phyloP scores from a whole-genome alignment of 2,113 vertebrate species.

The Sarotherodon lohbergeri region DNA sequence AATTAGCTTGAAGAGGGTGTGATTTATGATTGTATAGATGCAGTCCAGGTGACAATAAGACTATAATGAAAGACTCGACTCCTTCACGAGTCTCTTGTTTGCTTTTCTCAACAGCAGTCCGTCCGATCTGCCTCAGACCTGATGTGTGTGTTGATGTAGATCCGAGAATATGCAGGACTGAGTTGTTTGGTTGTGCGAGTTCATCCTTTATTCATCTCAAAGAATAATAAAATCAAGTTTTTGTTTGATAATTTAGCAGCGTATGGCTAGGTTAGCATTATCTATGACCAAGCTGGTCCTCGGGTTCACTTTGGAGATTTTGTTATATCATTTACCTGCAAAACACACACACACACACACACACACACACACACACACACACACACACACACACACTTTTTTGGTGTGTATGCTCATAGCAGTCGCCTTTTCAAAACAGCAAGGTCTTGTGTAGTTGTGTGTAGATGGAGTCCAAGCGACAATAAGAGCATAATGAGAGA shows the following conservation, averaged over 20 bases:
- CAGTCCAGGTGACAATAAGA: background rate
- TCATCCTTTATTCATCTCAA: background rate
- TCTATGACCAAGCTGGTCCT: background rate
- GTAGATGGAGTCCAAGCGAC: background rate
- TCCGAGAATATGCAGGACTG: background rate
- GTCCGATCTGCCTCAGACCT: background rate
- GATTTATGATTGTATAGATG: background rate
- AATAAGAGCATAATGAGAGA: background rate
- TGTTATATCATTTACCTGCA: background rate
- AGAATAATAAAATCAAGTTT: background rate
- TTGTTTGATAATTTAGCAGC: background rate
- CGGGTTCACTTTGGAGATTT: background rate
- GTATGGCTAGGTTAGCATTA: background rate
- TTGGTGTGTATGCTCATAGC: background rate
- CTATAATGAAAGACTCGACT: background rate
- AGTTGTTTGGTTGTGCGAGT: background rate
- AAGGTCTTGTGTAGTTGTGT: background rate
- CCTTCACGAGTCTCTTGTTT: background rate
- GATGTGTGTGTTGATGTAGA: background rate
- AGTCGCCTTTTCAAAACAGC: background rate
- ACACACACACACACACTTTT: background rate
- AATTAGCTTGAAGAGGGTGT: background rate
- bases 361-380: no score
- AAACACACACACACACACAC: rapidly evolving
- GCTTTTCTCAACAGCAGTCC: background rate